These are phyloP conservation scores for Psittacara wagleri DNA, from an alignment of 2,113 vertebrate genomes.

Conservation along the genomic window DNA sequence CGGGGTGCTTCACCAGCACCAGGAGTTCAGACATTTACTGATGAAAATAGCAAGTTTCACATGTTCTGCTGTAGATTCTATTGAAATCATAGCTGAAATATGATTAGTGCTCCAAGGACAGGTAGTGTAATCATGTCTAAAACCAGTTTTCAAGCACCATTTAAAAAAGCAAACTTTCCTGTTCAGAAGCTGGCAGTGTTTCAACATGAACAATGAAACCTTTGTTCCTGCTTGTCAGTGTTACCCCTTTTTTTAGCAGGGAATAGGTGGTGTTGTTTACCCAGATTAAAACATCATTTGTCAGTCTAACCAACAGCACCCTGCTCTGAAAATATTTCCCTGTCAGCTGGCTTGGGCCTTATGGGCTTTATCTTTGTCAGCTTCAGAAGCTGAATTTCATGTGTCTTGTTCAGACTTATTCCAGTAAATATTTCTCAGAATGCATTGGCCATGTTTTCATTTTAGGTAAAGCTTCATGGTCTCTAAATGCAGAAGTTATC, in stretches of 20 bases:
- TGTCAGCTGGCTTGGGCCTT: background rate
- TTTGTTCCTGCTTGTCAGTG: background rate
- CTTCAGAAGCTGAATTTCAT: background rate
- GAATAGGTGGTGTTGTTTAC: background rate
- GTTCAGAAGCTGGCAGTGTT: background rate
- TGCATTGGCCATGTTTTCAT: background rate
- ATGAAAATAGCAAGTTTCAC: background rate
- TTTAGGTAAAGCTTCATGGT: background rate
- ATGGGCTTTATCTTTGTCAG: background rate
- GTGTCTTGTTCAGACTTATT: background rate
- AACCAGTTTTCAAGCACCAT: background rate
- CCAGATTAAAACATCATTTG: background rate
- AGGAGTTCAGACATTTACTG: background rate
- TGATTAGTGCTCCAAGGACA: background rate
- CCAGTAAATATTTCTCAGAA: background rate
- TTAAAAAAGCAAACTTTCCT: background rate
- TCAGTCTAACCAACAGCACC: background rate
- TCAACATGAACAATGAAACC: background rate
- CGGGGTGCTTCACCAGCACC: background rate
- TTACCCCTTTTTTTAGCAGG: background rate
- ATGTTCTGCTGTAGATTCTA: background rate
- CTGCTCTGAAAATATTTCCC: background rate
- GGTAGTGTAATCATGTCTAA: background rate
- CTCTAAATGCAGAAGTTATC: background rate
- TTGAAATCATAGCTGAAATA: background rate